phyloP scores from a whole-genome alignment of 2,113 vertebrate species.

The Lepus europaeus region DNA sequence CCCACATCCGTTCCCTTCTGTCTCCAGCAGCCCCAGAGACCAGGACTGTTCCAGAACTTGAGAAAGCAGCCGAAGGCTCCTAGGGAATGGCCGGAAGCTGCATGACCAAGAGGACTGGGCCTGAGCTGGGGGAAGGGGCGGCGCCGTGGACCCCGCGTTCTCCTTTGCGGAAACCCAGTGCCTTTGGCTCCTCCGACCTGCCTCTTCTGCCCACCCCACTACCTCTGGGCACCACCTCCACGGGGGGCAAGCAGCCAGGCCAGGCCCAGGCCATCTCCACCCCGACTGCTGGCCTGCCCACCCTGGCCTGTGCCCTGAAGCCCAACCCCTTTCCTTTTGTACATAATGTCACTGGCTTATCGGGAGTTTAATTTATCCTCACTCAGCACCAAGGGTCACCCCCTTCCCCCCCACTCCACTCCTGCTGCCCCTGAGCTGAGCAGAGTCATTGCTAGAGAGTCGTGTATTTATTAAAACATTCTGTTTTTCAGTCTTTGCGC shows the following conservation, averaged over 20 bases:
- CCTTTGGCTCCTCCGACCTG: slow-evolving; percentile 50
- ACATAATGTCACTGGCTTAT: slow-evolving; percentile 78
- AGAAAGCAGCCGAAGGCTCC: slow-evolving; percentile 64
- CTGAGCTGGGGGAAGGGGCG: slow-evolving; percentile 56
- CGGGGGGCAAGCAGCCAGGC: slow-evolving; percentile 37
- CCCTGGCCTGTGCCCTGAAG: slow-evolving; percentile 57
- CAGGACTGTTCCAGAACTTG: slow-evolving; percentile 69
- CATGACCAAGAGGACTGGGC: slow-evolving; percentile 73
- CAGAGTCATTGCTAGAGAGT: slow-evolving; percentile 83
- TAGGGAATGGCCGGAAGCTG: slow-evolving; percentile 53
- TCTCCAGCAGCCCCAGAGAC: slow-evolving; percentile 67
- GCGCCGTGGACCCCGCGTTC: not conserved
- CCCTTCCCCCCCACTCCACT: slow-evolving; percentile 44
- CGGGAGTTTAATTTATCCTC: slow-evolving; percentile 84
- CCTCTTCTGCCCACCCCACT: slow-evolving; percentile 74
- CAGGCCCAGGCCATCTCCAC: slow-evolving; percentile 16
- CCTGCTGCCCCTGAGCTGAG: slow-evolving; percentile 83
- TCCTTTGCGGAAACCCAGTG: slow-evolving; percentile 41
- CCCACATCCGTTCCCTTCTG: slow-evolving; percentile 2
- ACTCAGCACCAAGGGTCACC: slow-evolving; percentile 81
- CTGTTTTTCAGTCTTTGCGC: slow-evolving; percentile 70
- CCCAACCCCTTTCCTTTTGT: slow-evolving; percentile 62
- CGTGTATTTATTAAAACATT: slow-evolving; percentile 84
- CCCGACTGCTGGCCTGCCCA: not conserved
- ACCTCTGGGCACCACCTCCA: slow-evolving; percentile 78